Base-by-base conservation (phyloP, 2,888 invertebrate species). In the Papilio demoleus region DNA sequence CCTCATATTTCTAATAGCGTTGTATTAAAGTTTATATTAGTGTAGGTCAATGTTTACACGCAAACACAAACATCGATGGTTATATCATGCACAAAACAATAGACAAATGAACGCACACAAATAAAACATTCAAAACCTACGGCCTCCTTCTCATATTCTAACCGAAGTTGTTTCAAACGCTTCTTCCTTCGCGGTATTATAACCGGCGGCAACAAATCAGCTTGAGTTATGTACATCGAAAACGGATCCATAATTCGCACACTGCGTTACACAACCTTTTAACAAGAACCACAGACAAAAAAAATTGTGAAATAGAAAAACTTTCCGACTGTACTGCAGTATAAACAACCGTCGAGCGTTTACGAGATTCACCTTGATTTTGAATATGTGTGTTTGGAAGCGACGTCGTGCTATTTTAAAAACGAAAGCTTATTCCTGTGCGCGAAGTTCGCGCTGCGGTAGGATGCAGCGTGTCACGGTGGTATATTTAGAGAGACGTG, bases 331-430 rank as follows among this genome's bases (percentile, higher is more conserved):
- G 53, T 19, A 22, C 12, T 24, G 75, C 75, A 77, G 79, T 77
- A 84, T 87, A 85, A 87, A 88, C 86, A 84, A 56, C 53, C 53
- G 76, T 71, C 77, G 76, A 82, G 82, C 89, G 87, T 87, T 85
- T 61, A 61, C 60, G 60, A 59, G 50, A 19, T 58, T 92, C 90
- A 92, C 92, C 92, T 92, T 92, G 92, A 92, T 92, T 92, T 92
- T 92, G 91, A 92, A 90, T 85, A 80, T 85, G 87, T 84, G 81
- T 86, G 65, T 87, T 88, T 83, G 84, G 82, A 82, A 78, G 79
- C 81, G 82, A 81, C 85, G 77, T 81, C 79, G 85, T 81, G 90
- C 91, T 92, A 92, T 92, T 92, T 92, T 92, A 83, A 91, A 84
- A 80, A 81, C 77, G 84, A 87, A 88, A 89, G 88, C 84, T 79